Evolutionary conservation across 1,140 invertebrate genomes (phyloP).

Genomic region (Micrasema minimum): DNA sequence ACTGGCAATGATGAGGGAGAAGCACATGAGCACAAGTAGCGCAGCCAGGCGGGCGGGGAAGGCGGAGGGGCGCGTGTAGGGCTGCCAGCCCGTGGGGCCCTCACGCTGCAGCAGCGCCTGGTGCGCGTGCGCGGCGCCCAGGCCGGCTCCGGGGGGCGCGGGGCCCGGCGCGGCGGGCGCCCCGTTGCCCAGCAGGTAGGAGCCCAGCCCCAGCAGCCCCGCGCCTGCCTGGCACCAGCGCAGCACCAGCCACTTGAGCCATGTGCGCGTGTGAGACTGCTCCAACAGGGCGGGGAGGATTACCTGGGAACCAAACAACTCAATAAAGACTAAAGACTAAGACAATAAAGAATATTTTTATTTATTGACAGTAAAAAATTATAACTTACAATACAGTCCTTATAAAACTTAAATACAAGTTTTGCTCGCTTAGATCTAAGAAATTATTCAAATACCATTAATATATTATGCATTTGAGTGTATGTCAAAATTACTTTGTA

Average conservation of each 20-base stretch:
- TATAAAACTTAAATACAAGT: too few species aligned
- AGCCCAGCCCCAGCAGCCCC: slow-evolving; percentile 86
- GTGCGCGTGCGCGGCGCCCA: slow-evolving; percentile 83
- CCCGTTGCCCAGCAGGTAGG: slow-evolving; percentile 85
- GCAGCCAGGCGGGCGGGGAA: slow-evolving; percentile 83
- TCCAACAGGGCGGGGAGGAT: slow-evolving; percentile 95
- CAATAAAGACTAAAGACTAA: too few species aligned
- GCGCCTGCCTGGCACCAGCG: slow-evolving; percentile 91
- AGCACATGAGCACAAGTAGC: slow-evolving; percentile 83
- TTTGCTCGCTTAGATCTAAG: too few species aligned
- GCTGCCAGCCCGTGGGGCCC: slow-evolving; percentile 83
- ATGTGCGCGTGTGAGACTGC: slow-evolving; percentile 93
- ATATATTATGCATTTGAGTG: too few species aligned
- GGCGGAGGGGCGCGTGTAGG: slow-evolving; percentile 85
- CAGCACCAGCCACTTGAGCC: slow-evolving; percentile 88
- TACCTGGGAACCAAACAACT: slow-evolving; percentile 72
- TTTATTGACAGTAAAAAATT: too few species aligned
- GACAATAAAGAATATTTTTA: too few species aligned
- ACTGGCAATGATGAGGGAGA: slow-evolving; percentile 86
- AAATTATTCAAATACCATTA: too few species aligned
- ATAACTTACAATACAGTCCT: too few species aligned
- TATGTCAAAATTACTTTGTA: too few species aligned
- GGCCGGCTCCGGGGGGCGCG: slow-evolving; percentile 51
- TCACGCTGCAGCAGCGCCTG: slow-evolving; percentile 82
- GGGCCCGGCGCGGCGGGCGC: slow-evolving; percentile 57